These are phyloP conservation scores for Sarcophaga rosellei DNA, from an alignment of 2,888 invertebrate species.

Conservation along the genomic window DNA sequence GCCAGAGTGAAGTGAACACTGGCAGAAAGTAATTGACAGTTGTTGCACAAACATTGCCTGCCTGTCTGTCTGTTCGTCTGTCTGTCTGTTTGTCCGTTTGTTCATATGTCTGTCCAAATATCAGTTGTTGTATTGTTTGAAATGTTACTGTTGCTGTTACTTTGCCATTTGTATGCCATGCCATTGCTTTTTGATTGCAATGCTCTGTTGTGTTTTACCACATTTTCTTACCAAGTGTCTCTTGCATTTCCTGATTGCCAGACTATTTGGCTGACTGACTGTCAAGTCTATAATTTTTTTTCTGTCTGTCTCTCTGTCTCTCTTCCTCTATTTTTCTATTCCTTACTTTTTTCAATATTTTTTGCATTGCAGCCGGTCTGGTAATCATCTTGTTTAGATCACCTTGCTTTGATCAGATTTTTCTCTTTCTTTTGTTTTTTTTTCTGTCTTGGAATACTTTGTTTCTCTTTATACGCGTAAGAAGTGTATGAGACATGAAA, in stretches of 20 bases:
- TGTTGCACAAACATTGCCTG: conserved; percentile 67
- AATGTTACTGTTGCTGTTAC: conserved; percentile 47
- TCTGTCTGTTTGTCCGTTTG: conserved; percentile 6
- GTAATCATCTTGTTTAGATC: conserved; percentile 66
- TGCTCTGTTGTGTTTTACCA: conserved; percentile 27
- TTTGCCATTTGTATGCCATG: conserved; percentile 35
- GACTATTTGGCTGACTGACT: conserved; percentile 59
- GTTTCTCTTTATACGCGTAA: background rate
- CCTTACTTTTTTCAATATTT: background rate
- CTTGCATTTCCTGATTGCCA: conserved; percentile 50
- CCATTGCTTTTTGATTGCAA: conserved; percentile 31
- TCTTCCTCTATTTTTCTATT: conserved; percentile 20
- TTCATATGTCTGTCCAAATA: conserved; percentile 31
- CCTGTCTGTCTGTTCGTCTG: conserved; percentile 24
- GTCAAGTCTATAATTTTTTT: conserved; percentile 45
- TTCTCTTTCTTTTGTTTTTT: conserved; percentile 8
- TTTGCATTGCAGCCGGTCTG: background rate
- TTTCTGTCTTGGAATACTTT: background rate
- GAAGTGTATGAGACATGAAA: conserved; percentile 12
- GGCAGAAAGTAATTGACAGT: conserved; percentile 66
- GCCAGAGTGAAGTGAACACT: conserved; percentile 29
- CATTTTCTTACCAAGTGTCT: background rate
- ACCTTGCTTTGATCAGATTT: conserved; percentile 60
- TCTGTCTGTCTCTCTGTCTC: conserved; percentile 20
- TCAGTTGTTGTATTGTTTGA: conserved; percentile 30